Percentiles rank a stretch among this genome's conserved stretches.
phyloP scores from a whole-genome alignment of 2,113 vertebrate genomes.

The Planiliza haematocheilus region DNA sequence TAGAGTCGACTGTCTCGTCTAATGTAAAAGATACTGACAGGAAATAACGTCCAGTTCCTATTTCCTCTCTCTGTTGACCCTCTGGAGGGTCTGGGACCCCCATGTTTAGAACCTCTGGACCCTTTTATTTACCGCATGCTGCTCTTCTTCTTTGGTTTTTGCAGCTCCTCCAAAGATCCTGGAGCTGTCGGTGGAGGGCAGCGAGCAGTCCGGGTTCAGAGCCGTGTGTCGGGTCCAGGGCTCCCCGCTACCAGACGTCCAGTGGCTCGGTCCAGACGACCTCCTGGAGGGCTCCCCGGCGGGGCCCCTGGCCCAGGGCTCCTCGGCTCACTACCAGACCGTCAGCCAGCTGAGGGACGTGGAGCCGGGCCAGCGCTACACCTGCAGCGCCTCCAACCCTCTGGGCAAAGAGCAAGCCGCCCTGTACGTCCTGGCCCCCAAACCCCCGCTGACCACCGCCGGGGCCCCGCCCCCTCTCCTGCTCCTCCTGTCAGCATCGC shows the following conservation, averaged over 20 bases:
- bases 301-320: constrained; percentile 51
- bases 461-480: constrained; percentile 46
- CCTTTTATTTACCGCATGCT: too few relatives aligned
- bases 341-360: constrained; percentile 86
- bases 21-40: too few relatives aligned
- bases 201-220: constrained; percentile 72
- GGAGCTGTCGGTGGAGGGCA: constrained; percentile 85
- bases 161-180: constrained; percentile 90
- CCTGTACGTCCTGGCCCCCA: constrained; percentile 75
- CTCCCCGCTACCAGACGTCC: constrained; percentile 86
- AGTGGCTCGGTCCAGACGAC: constrained; percentile 84
- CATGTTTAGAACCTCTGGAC: too few relatives aligned
- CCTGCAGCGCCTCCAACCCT: constrained; percentile 87
- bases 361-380: constrained; percentile 88
- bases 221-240: constrained; percentile 90
- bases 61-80: too few relatives aligned
- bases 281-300: constrained; percentile 57
- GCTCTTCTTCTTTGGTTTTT: too few relatives aligned
- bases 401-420: constrained; percentile 81
- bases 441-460: neutral
- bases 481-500: constrained; percentile 70
- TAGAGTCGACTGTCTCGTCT: too few relatives aligned
- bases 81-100: too few relatives aligned
- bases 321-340: constrained; percentile 67
- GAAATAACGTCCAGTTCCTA: too few relatives aligned